Conservation (phyloP, 2,888 invertebrate genomes). For the Arge pagana region DNA sequence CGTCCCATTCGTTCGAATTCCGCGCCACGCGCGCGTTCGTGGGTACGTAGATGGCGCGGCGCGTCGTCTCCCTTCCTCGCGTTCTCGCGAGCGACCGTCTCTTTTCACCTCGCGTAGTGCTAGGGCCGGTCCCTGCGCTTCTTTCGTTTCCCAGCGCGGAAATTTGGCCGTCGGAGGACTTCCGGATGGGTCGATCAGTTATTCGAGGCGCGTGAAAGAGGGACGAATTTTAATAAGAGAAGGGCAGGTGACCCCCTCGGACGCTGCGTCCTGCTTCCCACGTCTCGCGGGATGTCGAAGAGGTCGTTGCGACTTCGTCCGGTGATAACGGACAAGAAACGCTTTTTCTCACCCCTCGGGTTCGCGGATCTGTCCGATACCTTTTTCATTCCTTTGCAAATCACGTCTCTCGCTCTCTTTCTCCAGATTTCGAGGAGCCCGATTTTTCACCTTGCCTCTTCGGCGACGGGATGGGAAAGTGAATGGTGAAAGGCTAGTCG, state of each 20-base stretch:
- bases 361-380: slow-evolving; percentile 15
- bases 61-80: background rate
- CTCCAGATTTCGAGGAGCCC: background rate
- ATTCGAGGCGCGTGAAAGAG: slow-evolving; percentile 8
- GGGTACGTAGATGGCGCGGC: no score
- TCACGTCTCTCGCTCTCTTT: background rate
- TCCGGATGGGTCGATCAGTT: slow-evolving; percentile 13
- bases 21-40: no score
- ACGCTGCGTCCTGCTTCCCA: no score
- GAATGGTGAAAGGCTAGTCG: no score
- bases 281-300: no score
- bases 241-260: background rate
- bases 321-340: slow-evolving; percentile 15
- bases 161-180: slow-evolving; percentile 19
- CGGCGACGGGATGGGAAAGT: no score
- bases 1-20: background rate
- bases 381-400: no score
- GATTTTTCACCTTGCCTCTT: background rate
- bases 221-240: slow-evolving; percentile 22
- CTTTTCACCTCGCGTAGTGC: slow-evolving; percentile 2
- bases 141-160: slow-evolving; percentile 11
- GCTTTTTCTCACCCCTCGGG: background rate
- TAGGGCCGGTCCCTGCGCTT: no score
- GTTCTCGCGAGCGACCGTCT: background rate
- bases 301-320: no score